Conservation (phyloP, 35 echinoderm and acorn worm species). For the Lytechinus pictus region DNA sequence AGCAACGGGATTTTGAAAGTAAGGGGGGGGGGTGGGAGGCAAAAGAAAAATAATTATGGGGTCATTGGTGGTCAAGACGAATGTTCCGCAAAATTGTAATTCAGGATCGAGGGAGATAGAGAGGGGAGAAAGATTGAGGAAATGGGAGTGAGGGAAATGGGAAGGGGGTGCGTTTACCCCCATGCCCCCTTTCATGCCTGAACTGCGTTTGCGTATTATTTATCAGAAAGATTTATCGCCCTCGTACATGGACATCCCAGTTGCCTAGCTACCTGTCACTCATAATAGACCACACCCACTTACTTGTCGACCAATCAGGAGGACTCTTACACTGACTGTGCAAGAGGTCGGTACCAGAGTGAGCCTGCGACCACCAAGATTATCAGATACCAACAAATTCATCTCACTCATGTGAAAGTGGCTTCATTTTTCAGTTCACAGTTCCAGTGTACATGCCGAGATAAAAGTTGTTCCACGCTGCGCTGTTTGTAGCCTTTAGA, state of each 20-base stretch:
- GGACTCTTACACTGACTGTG: neutral
- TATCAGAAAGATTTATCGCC: too few relatives aligned
- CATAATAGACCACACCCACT: neutral
- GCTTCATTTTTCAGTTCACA: neutral
- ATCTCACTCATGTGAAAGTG: neutral
- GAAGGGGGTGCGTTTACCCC: too few relatives aligned
- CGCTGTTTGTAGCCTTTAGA: neutral
- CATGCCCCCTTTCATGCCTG: too few relatives aligned
- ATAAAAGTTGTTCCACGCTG: neutral
- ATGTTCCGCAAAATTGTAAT: too few relatives aligned
- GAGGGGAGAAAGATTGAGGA: too few relatives aligned
- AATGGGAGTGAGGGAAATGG: too few relatives aligned
- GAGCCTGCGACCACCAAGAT: neutral
- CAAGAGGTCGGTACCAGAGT: neutral
- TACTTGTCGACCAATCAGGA: neutral
- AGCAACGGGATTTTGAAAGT: too few relatives aligned
- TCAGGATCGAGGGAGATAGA: too few relatives aligned
- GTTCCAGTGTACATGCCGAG: neutral
- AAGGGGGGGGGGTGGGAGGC: too few relatives aligned
- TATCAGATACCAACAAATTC: neutral
- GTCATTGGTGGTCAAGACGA: too few relatives aligned
- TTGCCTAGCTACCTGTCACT: neutral
- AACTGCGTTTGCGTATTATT: too few relatives aligned
- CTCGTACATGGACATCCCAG: neutral
- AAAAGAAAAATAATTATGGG: too few relatives aligned